Evolutionary conservation across 2,888 invertebrate species (phyloP).

Genomic region (Protula sp.): DNA sequence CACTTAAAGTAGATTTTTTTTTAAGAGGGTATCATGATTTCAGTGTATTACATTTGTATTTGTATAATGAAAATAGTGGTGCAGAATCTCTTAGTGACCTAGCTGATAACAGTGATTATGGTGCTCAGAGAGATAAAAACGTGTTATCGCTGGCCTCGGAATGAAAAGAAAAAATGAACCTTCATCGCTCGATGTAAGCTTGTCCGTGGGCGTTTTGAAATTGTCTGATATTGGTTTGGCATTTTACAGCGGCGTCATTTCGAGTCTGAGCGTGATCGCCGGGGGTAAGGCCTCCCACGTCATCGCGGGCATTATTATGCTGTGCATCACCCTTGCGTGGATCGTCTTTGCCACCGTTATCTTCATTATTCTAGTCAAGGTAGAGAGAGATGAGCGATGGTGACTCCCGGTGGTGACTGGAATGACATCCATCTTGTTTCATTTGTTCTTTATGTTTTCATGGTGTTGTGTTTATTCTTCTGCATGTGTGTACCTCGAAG

Average conservation of each 20-base stretch:
- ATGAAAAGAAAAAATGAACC: no score
- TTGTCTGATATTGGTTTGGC: no score
- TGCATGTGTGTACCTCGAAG: not conserved
- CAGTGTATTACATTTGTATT: no score
- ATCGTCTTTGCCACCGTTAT: constrained; percentile 70
- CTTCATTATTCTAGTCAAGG: constrained; percentile 80
- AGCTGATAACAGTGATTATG: no score
- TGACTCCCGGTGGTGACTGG: not conserved
- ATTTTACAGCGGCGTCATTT: constrained; percentile 80
- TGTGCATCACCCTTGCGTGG: constrained; percentile 69
- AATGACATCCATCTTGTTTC: not conserved
- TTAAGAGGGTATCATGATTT: no score
- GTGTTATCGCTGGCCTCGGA: no score
- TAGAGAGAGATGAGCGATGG: constrained; percentile 55
- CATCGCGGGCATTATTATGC: constrained; percentile 72
- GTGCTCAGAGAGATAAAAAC: no score
- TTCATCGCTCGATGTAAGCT: no score
- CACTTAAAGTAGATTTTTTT: no score
- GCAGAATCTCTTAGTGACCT: no score
- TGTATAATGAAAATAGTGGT: no score
- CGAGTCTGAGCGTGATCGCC: constrained; percentile 63
- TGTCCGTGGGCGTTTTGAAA: no score
- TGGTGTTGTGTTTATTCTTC: not conserved
- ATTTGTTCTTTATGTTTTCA: not conserved
- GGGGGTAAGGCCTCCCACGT: constrained; percentile 55